These are phyloP conservation scores for Chaetodon auriga DNA, from an alignment of 2,113 vertebrate species.

Conservation along the genomic window DNA sequence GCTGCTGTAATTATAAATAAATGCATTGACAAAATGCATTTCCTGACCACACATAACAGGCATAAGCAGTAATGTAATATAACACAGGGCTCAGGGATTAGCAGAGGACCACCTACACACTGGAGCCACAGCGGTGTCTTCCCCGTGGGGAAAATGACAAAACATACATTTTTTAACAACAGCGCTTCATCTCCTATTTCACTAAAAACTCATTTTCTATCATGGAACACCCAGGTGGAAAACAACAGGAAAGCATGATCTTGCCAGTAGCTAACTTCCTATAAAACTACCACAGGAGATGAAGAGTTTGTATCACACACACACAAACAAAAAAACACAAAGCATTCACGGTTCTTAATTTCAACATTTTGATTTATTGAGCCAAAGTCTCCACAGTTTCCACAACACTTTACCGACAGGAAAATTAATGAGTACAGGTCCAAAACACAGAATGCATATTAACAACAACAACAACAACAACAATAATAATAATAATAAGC, in stretches of 20 bases:
- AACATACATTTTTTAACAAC: slow-evolving; percentile 52
- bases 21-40: slow-evolving; percentile 37
- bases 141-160: slow-evolving; percentile 45
- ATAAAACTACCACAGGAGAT: slow-evolving; percentile 37
- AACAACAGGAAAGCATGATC: slow-evolving; percentile 52
- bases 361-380: too few relatives aligned
- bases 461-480: too few relatives aligned
- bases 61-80: slow-evolving; percentile 32
- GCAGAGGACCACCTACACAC: slow-evolving; percentile 65
- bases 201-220: slow-evolving; percentile 15
- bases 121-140: slow-evolving; percentile 26
- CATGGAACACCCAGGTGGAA: slow-evolving; percentile 64
- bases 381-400: too few relatives aligned
- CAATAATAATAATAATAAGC: too few relatives aligned
- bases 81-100: slow-evolving; percentile 14
- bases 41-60: slow-evolving; percentile 34
- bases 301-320: background rate
- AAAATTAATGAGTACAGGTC: too few relatives aligned
- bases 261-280: slow-evolving; percentile 9
- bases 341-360: too few relatives aligned
- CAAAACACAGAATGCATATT: too few relatives aligned
- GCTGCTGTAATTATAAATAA: slow-evolving; percentile 13
- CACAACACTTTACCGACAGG: too few relatives aligned
- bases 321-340: too few relatives aligned
- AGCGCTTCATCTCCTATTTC: slow-evolving; percentile 37